Evolutionary conservation across 2,888 invertebrate species (phyloP).

Genomic region (Calliphora vomitoria): DNA sequence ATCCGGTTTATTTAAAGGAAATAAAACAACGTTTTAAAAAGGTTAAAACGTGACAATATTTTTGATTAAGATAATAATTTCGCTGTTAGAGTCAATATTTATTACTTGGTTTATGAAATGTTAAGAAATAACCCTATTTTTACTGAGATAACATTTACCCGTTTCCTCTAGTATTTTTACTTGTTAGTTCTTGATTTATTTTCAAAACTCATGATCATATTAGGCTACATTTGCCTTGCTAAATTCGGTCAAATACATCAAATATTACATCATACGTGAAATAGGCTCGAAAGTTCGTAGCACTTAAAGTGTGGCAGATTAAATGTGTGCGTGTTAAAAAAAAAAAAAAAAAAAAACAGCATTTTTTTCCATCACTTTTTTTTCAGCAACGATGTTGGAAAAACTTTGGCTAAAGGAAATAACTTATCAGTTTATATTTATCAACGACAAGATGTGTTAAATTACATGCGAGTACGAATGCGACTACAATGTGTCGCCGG

Average conservation of each 20-base stretch:
- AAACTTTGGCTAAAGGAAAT: conserved; percentile 68
- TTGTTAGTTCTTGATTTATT: too few relatives aligned
- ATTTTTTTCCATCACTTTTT: conserved; percentile 4
- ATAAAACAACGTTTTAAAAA: too few relatives aligned
- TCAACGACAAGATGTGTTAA: conserved; percentile 68
- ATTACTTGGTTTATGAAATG: too few relatives aligned
- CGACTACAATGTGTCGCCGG: conserved; percentile 33
- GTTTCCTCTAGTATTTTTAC: too few relatives aligned
- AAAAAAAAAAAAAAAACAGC: not conserved
- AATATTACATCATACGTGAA: not conserved
- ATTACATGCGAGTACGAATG: conserved; percentile 39
- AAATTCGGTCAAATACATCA: not conserved
- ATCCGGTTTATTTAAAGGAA: too few relatives aligned
- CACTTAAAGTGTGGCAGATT: conserved; percentile 19
- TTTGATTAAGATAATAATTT: too few relatives aligned
- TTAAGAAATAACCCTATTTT: too few relatives aligned
- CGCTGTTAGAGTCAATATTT: too few relatives aligned
- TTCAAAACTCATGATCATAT: too few relatives aligned
- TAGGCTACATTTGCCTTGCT: too few relatives aligned
- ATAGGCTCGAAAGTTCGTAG: conserved; percentile 52
- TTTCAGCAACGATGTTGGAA: conserved; percentile 19
- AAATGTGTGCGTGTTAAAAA: not conserved
- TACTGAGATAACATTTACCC: too few relatives aligned
- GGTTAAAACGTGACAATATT: too few relatives aligned
- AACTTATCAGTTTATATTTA: conserved; percentile 71